These are phyloP conservation scores for Apodemia mormo DNA, from an alignment of 2,888 invertebrate genomes.

Conservation along the genomic window DNA sequence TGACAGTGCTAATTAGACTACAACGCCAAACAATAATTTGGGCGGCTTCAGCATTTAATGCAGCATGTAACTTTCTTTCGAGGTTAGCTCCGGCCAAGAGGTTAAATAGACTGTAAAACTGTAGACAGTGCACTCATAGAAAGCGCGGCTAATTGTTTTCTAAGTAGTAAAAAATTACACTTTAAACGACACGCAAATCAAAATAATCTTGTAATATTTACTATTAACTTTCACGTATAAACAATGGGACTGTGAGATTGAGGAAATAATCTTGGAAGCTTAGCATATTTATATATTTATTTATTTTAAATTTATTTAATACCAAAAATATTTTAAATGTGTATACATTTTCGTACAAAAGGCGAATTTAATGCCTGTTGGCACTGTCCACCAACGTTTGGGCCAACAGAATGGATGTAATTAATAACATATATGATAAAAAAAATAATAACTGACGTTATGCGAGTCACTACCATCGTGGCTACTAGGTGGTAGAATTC, in stretches of 20 bases:
- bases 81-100: conserved; percentile 48
- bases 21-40: not conserved
- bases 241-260: conserved; percentile 2
- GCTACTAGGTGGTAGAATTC: too few species aligned
- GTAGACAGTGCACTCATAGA: conserved; percentile 45
- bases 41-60: conserved; percentile 59
- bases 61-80: conserved; percentile 74
- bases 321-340: too few species aligned
- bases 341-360: too few species aligned
- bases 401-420: too few species aligned
- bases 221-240: conserved; percentile 6
- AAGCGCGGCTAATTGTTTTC: conserved; percentile 37
- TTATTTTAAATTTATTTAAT: too few species aligned
- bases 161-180: conserved; percentile 20
- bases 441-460: too few species aligned
- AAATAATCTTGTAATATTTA: conserved; percentile 1
- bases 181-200: conserved; percentile 11
- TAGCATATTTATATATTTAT: not conserved
- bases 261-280: not conserved
- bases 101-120: conserved; percentile 73
- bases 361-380: too few species aligned
- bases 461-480: too few species aligned
- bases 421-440: too few species aligned
- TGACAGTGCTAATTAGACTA: not conserved
- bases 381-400: too few species aligned